Evolutionary conservation across 2,797 vertebrate species (phyloP).

Genomic region (Dallia pectoralis): DNA sequence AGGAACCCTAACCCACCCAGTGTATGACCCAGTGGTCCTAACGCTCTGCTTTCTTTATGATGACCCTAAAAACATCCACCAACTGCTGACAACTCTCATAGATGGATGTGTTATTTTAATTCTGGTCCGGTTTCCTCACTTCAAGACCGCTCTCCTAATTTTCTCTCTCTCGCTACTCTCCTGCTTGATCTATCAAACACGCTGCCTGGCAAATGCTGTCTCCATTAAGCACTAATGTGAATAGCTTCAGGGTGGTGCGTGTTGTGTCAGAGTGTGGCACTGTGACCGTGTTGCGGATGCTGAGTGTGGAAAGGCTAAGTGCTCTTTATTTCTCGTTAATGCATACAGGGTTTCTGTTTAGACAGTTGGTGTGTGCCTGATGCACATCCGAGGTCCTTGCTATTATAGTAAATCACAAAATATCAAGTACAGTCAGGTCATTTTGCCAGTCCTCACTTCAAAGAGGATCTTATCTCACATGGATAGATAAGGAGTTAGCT

Average conservation of each 20-base stretch:
- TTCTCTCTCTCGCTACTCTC: neutral
- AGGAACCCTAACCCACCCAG: conserved; percentile 48
- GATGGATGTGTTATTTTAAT: conserved; percentile 63
- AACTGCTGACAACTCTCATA: conserved; percentile 54
- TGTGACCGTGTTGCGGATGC: neutral
- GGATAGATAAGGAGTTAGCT: too few species aligned
- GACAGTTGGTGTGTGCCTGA: neutral
- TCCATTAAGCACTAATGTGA: conserved; percentile 1
- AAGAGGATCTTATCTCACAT: too few species aligned
- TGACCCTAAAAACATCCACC: conserved; percentile 38
- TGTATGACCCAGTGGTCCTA: conserved; percentile 46
- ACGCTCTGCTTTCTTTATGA: conserved; percentile 58
- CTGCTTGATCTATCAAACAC: neutral
- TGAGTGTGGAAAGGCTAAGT: neutral
- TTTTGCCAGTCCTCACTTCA: too few species aligned
- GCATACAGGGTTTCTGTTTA: conserved; percentile 5
- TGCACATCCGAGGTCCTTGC: too few species aligned
- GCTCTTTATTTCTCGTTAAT: neutral
- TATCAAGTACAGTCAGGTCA: too few species aligned
- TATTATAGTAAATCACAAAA: too few species aligned
- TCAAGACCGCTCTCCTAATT: neutral
- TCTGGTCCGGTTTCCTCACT: conserved; percentile 30
- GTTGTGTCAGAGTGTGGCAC: neutral
- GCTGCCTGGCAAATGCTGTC: neutral
- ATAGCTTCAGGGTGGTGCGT: neutral